A percentile compares a stretch with the other conserved stretches of the same genome.
These are phyloP conservation scores for Acipenser oxyrinchus DNA, from an alignment of 2,797 vertebrate species.

Conservation along the genomic window DNA sequence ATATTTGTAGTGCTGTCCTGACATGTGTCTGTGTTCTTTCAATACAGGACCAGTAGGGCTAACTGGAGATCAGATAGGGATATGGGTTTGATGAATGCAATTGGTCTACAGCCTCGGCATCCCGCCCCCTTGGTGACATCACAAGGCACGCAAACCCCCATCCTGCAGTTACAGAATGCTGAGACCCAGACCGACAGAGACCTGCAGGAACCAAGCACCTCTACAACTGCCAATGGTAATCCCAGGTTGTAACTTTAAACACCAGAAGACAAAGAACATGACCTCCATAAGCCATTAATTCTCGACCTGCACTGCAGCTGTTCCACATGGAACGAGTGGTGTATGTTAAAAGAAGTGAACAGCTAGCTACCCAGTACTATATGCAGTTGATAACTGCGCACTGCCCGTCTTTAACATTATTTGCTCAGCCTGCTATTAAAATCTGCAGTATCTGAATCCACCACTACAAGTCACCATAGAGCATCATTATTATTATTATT, in stretches of 20 bases:
- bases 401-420: too few relatives aligned
- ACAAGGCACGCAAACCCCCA: slow-evolving; percentile 91
- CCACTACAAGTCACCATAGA: too few relatives aligned
- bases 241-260: slow-evolving; percentile 1
- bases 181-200: slow-evolving; percentile 94
- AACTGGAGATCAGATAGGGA: slow-evolving; percentile 90
- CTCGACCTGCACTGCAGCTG: too few relatives aligned
- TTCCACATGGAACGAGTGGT: too few relatives aligned
- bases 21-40: neutral
- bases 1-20: too few relatives aligned
- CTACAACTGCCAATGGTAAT: slow-evolving; percentile 40
- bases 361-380: too few relatives aligned
- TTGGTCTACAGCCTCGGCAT: slow-evolving; percentile 90
- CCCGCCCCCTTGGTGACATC: slow-evolving; percentile 90
- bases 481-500: too few relatives aligned
- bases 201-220: slow-evolving; percentile 61
- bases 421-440: too few relatives aligned
- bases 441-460: too few relatives aligned
- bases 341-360: too few relatives aligned
- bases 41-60: slow-evolving; percentile 74
- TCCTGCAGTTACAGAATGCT: slow-evolving; percentile 87
- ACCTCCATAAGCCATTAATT: too few relatives aligned
- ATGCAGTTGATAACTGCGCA: too few relatives aligned
- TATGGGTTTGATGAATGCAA: slow-evolving; percentile 97
- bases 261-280: slow-evolving; percentile 29